Conservation (phyloP, 2,113 vertebrate genomes). For the Bucco capensis region DNA sequence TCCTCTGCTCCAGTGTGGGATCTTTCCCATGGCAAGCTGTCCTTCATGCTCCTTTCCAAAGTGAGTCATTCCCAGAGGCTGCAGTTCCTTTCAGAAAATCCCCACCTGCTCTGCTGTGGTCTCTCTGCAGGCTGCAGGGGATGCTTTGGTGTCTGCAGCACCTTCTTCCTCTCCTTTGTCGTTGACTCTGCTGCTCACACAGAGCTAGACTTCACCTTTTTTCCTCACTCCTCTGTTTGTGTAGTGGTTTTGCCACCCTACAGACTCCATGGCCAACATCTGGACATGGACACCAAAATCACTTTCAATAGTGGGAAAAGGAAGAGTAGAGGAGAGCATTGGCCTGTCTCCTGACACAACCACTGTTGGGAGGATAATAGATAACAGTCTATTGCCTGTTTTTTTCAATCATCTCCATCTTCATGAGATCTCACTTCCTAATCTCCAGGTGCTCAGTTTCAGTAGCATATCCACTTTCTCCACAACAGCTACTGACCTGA, state of each 20-base stretch:
- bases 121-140: not conserved
- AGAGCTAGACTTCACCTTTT: not conserved
- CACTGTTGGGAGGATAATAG: not conserved
- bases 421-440: not conserved
- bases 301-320: not conserved
- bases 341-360: not conserved
- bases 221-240: not conserved
- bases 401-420: not conserved
- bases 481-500: not conserved
- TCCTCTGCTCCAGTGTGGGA: not conserved
- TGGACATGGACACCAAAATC: not conserved
- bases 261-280: not conserved
- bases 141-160: not conserved
- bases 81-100: not conserved
- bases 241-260: not conserved
- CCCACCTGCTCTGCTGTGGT: not conserved
- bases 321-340: not conserved
- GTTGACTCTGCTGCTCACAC: not conserved
- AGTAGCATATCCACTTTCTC: not conserved
- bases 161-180: not conserved
- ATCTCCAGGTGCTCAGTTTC: not conserved
- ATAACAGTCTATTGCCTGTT: not conserved
- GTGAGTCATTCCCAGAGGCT: not conserved
- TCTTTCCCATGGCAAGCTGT: not conserved
- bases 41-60: not conserved